Conservation (phyloP, 2,888 invertebrate genomes). For the Bombyx huttoni region DNA sequence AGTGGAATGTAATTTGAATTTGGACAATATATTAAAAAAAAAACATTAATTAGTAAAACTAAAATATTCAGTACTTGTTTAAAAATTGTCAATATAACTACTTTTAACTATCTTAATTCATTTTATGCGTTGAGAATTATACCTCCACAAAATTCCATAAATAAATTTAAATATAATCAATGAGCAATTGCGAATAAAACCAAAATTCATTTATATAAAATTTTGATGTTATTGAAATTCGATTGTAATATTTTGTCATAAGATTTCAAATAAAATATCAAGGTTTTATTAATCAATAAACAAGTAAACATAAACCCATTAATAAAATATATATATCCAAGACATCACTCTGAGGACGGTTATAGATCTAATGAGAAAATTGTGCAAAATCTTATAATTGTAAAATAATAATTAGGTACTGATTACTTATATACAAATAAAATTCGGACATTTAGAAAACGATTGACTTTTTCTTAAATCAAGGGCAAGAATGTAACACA, state of each 20-base stretch:
- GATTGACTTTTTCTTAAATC: not conserved
- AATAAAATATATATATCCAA: not conserved
- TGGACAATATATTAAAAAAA: not conserved
- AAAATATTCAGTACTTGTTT: not conserved
- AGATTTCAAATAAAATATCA: not conserved
- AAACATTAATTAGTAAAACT: not conserved
- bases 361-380: not conserved
- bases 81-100: constrained; percentile 12
- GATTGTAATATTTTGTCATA: not conserved
- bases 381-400: not conserved
- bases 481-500: not conserved
- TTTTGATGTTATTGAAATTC: not conserved
- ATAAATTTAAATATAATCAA: constrained; percentile 16
- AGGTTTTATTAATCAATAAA: not conserved
- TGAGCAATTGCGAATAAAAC: constrained; percentile 30
- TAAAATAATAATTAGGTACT: not conserved
- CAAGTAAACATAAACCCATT: not conserved
- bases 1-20: constrained; percentile 69
- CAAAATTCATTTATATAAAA: not conserved
- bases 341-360: not conserved
- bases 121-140: constrained; percentile 40
- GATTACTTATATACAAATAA: not conserved
- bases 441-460: not conserved
- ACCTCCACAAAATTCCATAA: constrained; percentile 48
- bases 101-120: constrained; percentile 26